phyloP scores from a whole-genome alignment of 2,888 invertebrate species.

The Ariolimax columbianus region DNA sequence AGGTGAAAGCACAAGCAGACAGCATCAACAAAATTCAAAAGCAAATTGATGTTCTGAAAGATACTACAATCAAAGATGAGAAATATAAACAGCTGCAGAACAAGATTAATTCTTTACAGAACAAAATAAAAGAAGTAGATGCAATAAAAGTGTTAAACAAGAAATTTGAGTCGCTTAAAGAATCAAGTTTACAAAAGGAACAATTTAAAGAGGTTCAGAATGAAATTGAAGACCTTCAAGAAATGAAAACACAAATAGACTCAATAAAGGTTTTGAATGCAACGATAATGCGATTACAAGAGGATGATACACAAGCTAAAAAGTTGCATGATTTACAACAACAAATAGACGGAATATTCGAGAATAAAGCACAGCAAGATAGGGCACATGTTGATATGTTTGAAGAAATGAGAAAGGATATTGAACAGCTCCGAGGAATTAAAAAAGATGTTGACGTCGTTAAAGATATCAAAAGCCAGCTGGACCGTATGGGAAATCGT shows the following conservation, averaged over 20 bases:
- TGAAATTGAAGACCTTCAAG: background rate
- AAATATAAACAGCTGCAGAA: background rate
- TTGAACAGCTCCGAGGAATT: background rate
- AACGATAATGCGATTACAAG: background rate
- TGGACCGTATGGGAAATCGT: constrained; percentile 39
- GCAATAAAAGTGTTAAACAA: background rate
- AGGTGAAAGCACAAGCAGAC: background rate
- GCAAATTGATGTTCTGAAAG: background rate
- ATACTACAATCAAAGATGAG: background rate
- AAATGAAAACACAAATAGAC: background rate
- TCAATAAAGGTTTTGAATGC: background rate
- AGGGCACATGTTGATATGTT: background rate
- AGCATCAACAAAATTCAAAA: background rate
- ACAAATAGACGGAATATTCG: background rate
- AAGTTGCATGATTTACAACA: background rate
- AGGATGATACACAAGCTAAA: background rate
- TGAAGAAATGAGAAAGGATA: background rate
- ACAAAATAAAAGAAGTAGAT: background rate
- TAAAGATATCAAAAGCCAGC: constrained; percentile 47
- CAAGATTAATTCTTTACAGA: constrained; percentile 8
- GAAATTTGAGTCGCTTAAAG: background rate
- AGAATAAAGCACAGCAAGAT: background rate
- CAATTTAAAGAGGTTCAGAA: background rate
- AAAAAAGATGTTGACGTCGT: background rate
- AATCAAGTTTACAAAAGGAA: background rate